phyloP scores from a whole-genome alignment of 2,888 invertebrate genomes.

The Monochamus alternatus region DNA sequence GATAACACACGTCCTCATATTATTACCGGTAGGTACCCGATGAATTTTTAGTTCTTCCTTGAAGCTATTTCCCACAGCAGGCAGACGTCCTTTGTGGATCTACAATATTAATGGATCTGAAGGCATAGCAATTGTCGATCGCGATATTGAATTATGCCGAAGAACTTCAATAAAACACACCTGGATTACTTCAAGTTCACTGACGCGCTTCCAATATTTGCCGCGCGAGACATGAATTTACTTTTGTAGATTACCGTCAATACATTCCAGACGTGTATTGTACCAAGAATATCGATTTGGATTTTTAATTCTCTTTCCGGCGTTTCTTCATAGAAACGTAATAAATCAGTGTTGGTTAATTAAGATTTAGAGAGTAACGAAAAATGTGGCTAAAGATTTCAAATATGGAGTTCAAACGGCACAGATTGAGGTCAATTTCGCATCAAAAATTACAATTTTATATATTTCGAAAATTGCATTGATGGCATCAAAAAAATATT shows the following conservation, averaged over 20 bases:
- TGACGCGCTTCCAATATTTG: not conserved
- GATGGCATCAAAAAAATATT: no score
- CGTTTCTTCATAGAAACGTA: no score
- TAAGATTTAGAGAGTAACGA: no score
- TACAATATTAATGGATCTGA: not conserved
- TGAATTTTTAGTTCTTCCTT: not conserved
- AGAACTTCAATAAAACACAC: not conserved
- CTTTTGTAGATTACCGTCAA: not conserved
- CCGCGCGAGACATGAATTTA: not conserved
- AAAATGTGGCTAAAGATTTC: no score
- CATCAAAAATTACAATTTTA: no score
- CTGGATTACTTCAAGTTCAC: not conserved
- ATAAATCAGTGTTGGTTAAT: no score
- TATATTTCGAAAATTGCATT: no score
- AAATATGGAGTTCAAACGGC: no score
- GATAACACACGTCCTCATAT: not conserved
- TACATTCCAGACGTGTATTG: not conserved
- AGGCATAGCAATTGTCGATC: not conserved
- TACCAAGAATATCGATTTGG: not conserved
- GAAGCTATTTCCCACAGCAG: not conserved
- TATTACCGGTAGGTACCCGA: not conserved
- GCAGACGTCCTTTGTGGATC: not conserved
- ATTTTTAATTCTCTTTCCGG: no score
- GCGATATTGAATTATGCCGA: not conserved
- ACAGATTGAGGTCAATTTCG: no score